Base-by-base conservation (phyloP, 1,140 invertebrate genomes). In the Macrobrachium nipponense region DNA sequence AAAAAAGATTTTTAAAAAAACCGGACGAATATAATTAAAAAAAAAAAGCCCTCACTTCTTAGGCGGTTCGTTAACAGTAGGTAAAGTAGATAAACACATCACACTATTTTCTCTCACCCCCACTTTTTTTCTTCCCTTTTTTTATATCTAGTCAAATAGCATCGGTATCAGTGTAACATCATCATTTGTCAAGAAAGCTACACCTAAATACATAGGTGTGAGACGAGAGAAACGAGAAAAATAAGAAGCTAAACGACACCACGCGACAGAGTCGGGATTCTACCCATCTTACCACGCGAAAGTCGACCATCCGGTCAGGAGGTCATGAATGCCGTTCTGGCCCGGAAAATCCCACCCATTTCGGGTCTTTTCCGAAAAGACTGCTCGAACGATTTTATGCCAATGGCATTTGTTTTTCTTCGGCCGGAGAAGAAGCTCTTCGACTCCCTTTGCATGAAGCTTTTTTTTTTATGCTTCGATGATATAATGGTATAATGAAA, bases 161-260 rank as follows among this genome's bases (percentile, higher is more conserved):
- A 14, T 15, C 27, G 7, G 20, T 73, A 73, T 73, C 70, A 44
- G 70, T 15, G 36, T 18, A 73, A 73, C 70, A 73, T 73, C 70
- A 73, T 73, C 70, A 73, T 73, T 73, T 73, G 70, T 73, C 70
- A 73, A 51, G 70, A 14, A 15, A 51, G 70, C 70, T 73, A n/a
- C 43, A 27, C 70, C 43, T 44, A 73, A 73, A 73, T 73, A 43
- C 70, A 51, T 51, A 51, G 51, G 51, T 51, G 51, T 51, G 51
- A 51, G 51, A 51, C 12, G 51, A 51, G 51, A 51, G 12, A 36
- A 72, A 27, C n/a, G 68, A 20, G 7, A 44, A 14, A 17, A 18
- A 73, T 8, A 73, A 8, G 36, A 18, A 14, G 2, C 10, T 11
- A 44, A 44, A 11, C 0, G 70, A n/a, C 68, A 18, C 18, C 12